phyloP scores from a whole-genome alignment of 2,113 vertebrate genomes.

The Apteryx owenii region DNA sequence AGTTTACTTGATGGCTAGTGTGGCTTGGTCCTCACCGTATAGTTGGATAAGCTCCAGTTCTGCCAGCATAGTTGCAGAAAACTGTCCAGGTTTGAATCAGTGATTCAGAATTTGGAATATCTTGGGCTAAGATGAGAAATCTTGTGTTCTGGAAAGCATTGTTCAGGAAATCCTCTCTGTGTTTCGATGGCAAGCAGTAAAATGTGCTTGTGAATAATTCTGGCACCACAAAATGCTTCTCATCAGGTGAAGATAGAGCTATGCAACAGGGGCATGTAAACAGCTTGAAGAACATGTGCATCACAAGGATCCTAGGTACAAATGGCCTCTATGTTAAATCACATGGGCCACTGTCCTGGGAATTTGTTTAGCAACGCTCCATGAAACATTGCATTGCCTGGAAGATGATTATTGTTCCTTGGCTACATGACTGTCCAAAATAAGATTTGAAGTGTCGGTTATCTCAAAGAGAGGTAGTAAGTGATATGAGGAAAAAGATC shows the following conservation, averaged over 20 bases:
- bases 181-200: neutral
- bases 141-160: neutral
- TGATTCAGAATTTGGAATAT: neutral
- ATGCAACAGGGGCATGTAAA: rapidly evolving
- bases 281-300: rapidly evolving
- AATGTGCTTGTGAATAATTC: neutral
- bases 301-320: rapidly evolving
- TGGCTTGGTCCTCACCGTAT: neutral
- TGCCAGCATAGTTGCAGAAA: neutral
- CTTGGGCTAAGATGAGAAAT: neutral
- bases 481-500: neutral
- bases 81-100: neutral
- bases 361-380: neutral
- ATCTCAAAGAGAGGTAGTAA: neutral
- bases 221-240: neutral
- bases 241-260: neutral
- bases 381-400: neutral
- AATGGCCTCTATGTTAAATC: neutral
- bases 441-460: neutral
- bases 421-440: neutral
- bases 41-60: neutral
- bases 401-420: neutral
- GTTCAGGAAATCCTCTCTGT: slow-evolving; percentile 4
- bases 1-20: rapidly evolving
- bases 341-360: neutral